These are phyloP conservation scores for Mesocentrotus franciscanus DNA, from an alignment of 53 echinoderm and acorn worm species.

Conservation along the genomic window DNA sequence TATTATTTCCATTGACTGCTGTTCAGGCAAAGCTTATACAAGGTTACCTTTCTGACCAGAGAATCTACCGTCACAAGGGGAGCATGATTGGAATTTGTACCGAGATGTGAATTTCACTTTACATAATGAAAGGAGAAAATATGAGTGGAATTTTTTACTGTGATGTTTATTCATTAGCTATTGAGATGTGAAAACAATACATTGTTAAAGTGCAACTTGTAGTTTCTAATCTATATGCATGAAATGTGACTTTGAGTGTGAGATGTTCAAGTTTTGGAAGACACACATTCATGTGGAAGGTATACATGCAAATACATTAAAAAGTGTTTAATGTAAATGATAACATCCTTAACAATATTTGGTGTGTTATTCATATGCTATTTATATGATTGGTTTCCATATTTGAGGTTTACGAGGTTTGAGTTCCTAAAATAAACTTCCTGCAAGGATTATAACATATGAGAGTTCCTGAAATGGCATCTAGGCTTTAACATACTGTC, in stretches of 20 bases:
- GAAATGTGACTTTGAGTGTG: not conserved
- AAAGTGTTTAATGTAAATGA: not conserved
- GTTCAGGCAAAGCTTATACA: not conserved
- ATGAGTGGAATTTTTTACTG: not conserved
- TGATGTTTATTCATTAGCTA: not conserved
- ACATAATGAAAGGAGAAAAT: not conserved
- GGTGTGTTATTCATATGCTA: not conserved
- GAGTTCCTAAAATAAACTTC: not conserved
- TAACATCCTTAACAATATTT: not conserved
- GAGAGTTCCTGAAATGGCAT: too few relatives aligned
- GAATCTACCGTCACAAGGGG: not conserved
- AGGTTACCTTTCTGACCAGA: not conserved
- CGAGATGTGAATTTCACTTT: not conserved
- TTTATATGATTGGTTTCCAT: not conserved
- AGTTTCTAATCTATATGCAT: not conserved
- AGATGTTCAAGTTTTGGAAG: not conserved
- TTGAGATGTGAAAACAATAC: not conserved
- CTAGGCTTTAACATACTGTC: too few relatives aligned
- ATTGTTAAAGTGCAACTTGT: not conserved
- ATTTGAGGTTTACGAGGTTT: not conserved
- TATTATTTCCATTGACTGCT: not conserved
- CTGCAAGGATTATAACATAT: not conserved
- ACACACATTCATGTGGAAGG: not conserved
- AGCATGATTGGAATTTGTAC: not conserved
- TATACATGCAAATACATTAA: not conserved